These are phyloP conservation scores for Pica pica DNA, from an alignment of 2,113 vertebrate genomes.

Conservation along the genomic window DNA sequence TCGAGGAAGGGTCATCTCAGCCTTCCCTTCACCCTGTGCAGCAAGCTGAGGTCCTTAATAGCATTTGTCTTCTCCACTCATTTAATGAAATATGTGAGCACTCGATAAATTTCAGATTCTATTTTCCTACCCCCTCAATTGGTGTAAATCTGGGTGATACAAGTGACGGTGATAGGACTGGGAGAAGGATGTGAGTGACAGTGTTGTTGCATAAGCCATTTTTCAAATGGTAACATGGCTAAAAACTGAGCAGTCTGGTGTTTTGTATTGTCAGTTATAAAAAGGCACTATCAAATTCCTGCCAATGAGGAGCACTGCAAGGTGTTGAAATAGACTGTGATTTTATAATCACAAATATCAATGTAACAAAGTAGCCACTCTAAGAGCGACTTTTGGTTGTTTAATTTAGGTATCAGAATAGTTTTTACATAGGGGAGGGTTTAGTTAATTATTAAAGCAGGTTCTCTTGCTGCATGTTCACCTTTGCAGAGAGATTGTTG, in stretches of 20 bases:
- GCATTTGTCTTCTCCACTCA: background rate
- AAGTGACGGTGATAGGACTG: background rate
- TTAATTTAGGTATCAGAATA: background rate
- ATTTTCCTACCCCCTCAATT: background rate
- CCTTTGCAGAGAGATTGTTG: background rate
- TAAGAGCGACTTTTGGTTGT: background rate
- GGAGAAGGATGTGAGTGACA: background rate
- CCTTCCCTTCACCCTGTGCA: background rate
- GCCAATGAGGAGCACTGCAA: background rate
- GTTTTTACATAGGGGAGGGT: background rate
- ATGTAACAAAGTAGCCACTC: background rate
- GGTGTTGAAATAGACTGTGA: background rate
- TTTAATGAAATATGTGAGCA: background rate
- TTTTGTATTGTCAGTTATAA: background rate
- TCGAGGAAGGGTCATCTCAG: background rate
- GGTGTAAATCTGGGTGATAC: background rate
- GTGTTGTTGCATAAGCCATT: background rate
- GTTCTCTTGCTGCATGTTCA: background rate
- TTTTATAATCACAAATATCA: background rate
- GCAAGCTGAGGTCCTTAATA: background rate
- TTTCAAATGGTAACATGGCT: background rate
- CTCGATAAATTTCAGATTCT: background rate
- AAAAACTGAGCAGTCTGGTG: background rate
- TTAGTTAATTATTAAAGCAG: conserved; percentile 10
- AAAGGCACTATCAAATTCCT: background rate